Evolutionary conservation across 2,113 vertebrate species (phyloP), one percentile per base, ranked within the genome.

Genomic region (Anas platyrhynchos): DNA sequence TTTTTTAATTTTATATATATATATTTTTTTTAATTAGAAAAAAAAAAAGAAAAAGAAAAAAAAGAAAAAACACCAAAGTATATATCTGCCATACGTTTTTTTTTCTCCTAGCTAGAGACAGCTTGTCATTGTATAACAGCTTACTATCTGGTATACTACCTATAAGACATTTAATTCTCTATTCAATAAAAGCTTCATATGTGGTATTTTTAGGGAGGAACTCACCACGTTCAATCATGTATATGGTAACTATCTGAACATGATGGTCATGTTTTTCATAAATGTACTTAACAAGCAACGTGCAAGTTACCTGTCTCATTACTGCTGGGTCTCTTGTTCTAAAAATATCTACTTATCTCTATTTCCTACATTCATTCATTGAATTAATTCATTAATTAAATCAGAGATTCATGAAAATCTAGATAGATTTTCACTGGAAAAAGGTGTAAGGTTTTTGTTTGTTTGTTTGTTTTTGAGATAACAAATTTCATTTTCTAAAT

Each of bases 131-230:
- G 27, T 15, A 27, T 12, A 75, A 4, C 27, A n/a, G 15, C 25
- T 9, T 48, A 32, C 32, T 87, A n/a, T 6, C 27, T 0, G 1
- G 4, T 20, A 27, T 2, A 44, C 56, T 56, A 1, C 2, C 32
- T 46, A 4, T 11, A 43, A 48, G 0, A 0, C 8, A 26, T 66
- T 66, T 80, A 48, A 66, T 7, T 44, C 20, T 27, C 56, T 71
- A 32, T 11, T 13, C 13, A 55, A 61, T 16, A 32, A 71, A 61
- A 41, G 9, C 32, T 66, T 59, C 20, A 20, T 4, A 14, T 1
- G 1, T 12, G 7, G 21, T 34, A 29, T 27, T 63, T 77, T 59
- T n/a, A 73, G n/a, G 48, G 16, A 48, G 15, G 16, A 80, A 80
- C 9, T 68, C 36, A 32, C 34, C 0, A 1, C 31, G 56, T 66